A percentile compares a stretch with the other conserved stretches of the same genome.
phyloP scores from a whole-genome alignment of 1,140 invertebrate species.

The Cydia fagiglandana region DNA sequence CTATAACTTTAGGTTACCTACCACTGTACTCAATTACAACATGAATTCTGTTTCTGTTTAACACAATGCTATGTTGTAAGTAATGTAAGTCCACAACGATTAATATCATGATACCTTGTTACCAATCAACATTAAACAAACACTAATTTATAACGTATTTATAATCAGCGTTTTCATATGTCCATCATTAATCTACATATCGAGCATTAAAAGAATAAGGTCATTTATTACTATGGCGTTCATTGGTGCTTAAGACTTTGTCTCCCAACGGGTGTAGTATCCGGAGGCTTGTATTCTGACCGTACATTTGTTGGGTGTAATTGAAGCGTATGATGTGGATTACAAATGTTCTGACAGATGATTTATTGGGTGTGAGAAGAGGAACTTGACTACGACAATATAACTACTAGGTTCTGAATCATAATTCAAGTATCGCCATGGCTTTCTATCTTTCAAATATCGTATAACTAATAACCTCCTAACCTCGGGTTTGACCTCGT shows the following conservation, averaged over 20 bases:
- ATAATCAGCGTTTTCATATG: slow-evolving; percentile 51
- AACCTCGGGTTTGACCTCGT: too few relatives aligned
- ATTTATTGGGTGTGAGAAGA: slow-evolving; percentile 37
- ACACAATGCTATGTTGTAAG: slow-evolving; percentile 26
- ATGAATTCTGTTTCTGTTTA: background rate
- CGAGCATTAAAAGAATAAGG: background rate
- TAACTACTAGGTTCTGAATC: background rate
- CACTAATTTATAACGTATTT: slow-evolving; percentile 70
- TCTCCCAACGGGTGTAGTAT: background rate
- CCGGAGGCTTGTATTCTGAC: slow-evolving; percentile 60
- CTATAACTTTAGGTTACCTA: slow-evolving; percentile 32
- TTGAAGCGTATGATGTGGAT: slow-evolving; percentile 35
- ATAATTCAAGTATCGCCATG: too few relatives aligned
- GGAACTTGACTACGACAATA: slow-evolving; percentile 16
- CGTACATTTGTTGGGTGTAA: slow-evolving; percentile 47
- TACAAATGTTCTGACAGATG: slow-evolving; percentile 32
- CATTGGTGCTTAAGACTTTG: background rate
- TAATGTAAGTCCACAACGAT: slow-evolving; percentile 34
- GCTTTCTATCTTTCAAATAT: too few relatives aligned
- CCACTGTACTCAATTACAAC: background rate
- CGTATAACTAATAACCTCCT: too few relatives aligned
- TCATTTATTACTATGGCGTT: background rate
- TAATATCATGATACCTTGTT: slow-evolving; percentile 26
- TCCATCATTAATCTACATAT: slow-evolving; percentile 65
- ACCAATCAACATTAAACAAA: slow-evolving; percentile 61